Evolutionary conservation across 2,888 invertebrate species (phyloP).

Genomic region (Homarus gammarus): DNA sequence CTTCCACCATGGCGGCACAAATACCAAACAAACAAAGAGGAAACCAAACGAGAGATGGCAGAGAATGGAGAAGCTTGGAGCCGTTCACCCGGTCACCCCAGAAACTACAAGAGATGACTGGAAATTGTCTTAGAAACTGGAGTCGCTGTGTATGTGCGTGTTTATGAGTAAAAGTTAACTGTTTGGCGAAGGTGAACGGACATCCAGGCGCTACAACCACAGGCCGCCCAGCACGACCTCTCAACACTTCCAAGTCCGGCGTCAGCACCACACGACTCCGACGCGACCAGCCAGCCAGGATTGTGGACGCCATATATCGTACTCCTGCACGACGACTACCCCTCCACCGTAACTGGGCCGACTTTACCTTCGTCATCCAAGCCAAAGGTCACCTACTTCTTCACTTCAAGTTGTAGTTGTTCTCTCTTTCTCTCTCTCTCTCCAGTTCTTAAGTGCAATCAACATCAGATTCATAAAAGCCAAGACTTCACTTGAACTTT

Average conservation of each 20-base stretch:
- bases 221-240: neutral
- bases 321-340: neutral
- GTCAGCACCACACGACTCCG: too few relatives aligned
- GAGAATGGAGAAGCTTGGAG: slow-evolving; percentile 7
- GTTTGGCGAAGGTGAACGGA: too few relatives aligned
- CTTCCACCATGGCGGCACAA: neutral
- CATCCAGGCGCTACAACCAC: too few relatives aligned
- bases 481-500: too few relatives aligned
- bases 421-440: neutral
- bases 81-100: neutral
- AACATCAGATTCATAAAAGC: too few relatives aligned
- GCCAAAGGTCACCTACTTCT: slow-evolving; percentile 11
- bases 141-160: too few relatives aligned
- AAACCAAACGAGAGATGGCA: slow-evolving; percentile 11
- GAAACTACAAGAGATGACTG: neutral
- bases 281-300: too few relatives aligned
- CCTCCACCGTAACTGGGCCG: neutral
- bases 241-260: too few relatives aligned
- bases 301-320: neutral
- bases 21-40: slow-evolving; percentile 36
- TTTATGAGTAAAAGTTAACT: too few relatives aligned
- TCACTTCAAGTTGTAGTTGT: neutral
- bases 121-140: neutral
- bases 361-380: neutral
- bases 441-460: neutral